Conservation (phyloP, 2,888 invertebrate genomes). For the Phaonia tiefii region DNA sequence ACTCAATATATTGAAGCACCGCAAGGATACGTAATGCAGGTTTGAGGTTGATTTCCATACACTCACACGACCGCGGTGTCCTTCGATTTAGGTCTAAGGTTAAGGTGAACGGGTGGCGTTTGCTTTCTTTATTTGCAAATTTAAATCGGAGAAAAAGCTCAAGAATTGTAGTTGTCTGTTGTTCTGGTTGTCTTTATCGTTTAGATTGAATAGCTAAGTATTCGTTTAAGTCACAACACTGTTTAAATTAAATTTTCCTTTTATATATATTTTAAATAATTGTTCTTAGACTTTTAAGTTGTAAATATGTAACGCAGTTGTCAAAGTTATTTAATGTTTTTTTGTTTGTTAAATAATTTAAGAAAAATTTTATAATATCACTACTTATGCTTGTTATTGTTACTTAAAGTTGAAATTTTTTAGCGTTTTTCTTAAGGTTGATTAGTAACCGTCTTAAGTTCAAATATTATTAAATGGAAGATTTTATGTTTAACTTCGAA, state of each 20-base stretch:
- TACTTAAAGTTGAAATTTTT: constrained; percentile 26
- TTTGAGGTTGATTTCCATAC: constrained; percentile 7
- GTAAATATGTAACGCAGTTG: neutral
- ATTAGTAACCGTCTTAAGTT: constrained; percentile 11
- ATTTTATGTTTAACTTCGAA: constrained; percentile 61
- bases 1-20: constrained; percentile 5
- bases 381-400: constrained; percentile 40
- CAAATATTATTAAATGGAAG: constrained; percentile 57
- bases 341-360: too few relatives aligned
- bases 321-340: neutral
- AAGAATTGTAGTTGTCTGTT: constrained; percentile 25
- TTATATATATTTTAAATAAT: constrained; percentile 33
- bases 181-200: constrained; percentile 15
- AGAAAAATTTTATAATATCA: constrained; percentile 38
- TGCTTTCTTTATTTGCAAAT: constrained; percentile 27
- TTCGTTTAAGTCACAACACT: constrained; percentile 58
- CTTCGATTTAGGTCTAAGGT: constrained; percentile 67
- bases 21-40: neutral
- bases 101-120: constrained; percentile 75
- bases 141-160: constrained; percentile 20
- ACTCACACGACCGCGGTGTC: neutral
- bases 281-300: constrained; percentile 18
- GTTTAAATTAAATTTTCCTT: constrained; percentile 2
- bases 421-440: constrained; percentile 27
- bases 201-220: neutral